These are phyloP conservation scores for Pseudois nayaur DNA, from an alignment of 2,113 vertebrate genomes.

Conservation along the genomic window DNA sequence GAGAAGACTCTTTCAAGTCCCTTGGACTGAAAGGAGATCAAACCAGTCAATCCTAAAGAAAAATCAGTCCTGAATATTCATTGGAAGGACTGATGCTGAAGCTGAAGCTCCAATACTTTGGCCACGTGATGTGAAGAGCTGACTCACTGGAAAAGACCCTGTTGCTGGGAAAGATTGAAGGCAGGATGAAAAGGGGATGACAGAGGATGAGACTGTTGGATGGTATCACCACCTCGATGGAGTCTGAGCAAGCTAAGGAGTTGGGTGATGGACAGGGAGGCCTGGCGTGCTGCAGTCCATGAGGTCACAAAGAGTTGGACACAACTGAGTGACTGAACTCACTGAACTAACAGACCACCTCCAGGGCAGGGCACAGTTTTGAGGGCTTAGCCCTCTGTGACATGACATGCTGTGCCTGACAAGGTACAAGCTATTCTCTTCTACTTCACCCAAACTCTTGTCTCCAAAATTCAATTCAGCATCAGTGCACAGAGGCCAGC, in stretches of 20 bases:
- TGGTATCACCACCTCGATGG: accelerated
- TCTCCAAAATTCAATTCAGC: not conserved
- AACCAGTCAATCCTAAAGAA: not conserved
- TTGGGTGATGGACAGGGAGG: not conserved
- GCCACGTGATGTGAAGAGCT: not conserved
- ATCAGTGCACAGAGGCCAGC: not conserved
- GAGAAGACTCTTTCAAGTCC: not conserved
- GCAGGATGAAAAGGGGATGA: accelerated
- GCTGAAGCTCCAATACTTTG: not conserved
- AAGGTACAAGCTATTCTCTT: not conserved
- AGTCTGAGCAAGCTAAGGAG: not conserved
- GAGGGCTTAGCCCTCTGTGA: not conserved
- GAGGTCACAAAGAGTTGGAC: not conserved
- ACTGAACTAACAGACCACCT: not conserved
- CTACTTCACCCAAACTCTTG: not conserved
- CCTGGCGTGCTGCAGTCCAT: not conserved
- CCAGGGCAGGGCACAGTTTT: not conserved
- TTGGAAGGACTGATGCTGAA: not conserved
- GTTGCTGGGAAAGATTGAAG: not conserved
- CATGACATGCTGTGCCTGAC: not conserved
- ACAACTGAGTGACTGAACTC: not conserved
- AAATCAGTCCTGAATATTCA: not conserved
- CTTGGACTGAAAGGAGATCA: not conserved
- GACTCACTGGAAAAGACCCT: not conserved
- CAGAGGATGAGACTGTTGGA: not conserved